Conservation (phyloP, 2,113 vertebrate species). For the Rana temporaria region DNA sequence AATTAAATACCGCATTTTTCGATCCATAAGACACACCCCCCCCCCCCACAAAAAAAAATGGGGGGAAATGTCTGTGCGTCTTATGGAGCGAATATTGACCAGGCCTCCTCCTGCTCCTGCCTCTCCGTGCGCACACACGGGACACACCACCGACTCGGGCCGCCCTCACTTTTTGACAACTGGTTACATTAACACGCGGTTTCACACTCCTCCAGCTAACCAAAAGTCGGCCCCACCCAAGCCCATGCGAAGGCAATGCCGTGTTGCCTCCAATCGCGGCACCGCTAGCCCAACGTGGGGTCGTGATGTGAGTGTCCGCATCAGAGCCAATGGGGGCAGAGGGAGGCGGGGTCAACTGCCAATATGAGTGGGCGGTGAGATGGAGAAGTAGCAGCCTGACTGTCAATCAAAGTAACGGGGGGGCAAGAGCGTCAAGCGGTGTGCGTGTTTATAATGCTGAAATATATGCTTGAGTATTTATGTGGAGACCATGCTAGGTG, state of each 20-base stretch:
- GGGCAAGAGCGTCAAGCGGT: conserved; percentile 44
- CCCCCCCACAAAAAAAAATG: no score
- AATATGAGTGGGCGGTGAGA: conserved; percentile 69
- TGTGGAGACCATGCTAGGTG: conserved; percentile 15
- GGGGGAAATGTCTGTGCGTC: no score
- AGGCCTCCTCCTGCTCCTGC: no score
- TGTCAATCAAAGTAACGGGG: conserved; percentile 85
- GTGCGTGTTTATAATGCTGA: conserved; percentile 47
- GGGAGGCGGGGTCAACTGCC: conserved; percentile 56
- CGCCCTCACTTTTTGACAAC: conserved; percentile 71
- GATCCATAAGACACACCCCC: no score
- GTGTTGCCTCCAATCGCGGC: conserved; percentile 62
- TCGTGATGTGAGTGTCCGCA: not conserved
- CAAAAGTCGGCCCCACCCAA: conserved; percentile 67
- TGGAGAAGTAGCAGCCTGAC: conserved; percentile 66
- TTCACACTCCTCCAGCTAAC: conserved; percentile 81
- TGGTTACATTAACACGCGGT: conserved; percentile 85
- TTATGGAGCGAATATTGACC: no score
- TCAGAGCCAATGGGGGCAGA: conserved; percentile 68
- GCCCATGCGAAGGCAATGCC: conserved; percentile 6
- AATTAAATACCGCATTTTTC: no score
- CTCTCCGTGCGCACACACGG: conserved; percentile 41
- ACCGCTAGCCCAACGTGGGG: conserved; percentile 71
- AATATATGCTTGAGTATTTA: conserved; percentile 27
- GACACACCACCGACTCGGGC: conserved; percentile 55